Percentiles rank a stretch among this genome's conserved stretches.
phyloP scores from a whole-genome alignment of 2,797 vertebrate genomes.

The Nannoperca obscura region DNA sequence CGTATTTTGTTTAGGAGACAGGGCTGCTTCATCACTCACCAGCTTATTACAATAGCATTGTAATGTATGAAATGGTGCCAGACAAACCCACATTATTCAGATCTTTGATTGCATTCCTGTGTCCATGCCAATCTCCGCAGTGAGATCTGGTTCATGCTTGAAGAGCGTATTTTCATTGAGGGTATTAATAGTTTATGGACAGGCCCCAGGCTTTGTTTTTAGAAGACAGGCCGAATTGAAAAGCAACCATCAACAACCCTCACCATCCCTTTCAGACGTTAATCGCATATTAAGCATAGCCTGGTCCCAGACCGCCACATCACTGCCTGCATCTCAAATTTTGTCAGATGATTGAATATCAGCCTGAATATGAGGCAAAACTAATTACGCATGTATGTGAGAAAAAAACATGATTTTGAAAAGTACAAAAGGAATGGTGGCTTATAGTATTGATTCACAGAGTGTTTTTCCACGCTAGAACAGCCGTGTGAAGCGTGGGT shows the following conservation, averaged over 20 bases:
- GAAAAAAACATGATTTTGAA: slow-evolving; percentile 33
- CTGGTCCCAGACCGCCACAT: slow-evolving; percentile 32
- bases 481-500: not conserved
- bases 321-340: slow-evolving; percentile 9
- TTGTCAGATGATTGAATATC: not conserved
- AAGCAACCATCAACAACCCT: slow-evolving; percentile 32
- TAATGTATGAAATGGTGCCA: not conserved
- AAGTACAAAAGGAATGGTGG: slow-evolving; percentile 17
- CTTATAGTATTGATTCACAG: slow-evolving; percentile 16
- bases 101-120: not conserved
- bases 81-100: not conserved
- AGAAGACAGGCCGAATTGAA: slow-evolving; percentile 36
- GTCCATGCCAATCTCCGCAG: not conserved
- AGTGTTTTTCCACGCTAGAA: not conserved
- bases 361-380: slow-evolving; percentile 5
- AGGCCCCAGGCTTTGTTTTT: slow-evolving; percentile 39
- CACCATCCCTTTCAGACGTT: slow-evolving; percentile 9
- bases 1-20: not conserved
- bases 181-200: slow-evolving; percentile 18
- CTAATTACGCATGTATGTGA: slow-evolving; percentile 18
- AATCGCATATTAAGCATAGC: slow-evolving; percentile 30
- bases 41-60: not conserved
- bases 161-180: slow-evolving; percentile 13
- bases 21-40: not conserved
- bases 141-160: not conserved